Conservation (phyloP, 2,113 vertebrate genomes). For the Semnornis frantzii region DNA sequence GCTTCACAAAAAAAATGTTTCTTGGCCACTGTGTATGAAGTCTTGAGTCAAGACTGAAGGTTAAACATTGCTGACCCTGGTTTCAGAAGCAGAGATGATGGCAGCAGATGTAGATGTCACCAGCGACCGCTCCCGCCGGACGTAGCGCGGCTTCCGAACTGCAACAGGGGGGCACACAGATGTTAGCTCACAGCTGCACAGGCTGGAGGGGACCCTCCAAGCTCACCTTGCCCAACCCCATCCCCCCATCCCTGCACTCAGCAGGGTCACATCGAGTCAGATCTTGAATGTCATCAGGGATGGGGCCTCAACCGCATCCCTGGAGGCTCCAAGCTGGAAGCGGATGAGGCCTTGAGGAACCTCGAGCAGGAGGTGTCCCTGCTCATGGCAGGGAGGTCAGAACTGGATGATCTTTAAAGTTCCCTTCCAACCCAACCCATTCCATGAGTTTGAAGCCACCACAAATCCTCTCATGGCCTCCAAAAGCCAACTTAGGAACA, state of each 20-base stretch:
- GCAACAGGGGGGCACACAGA: not conserved
- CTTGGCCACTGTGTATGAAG: not conserved
- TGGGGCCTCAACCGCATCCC: no score
- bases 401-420: no score
- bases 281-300: no score
- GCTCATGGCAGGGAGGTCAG: no score
- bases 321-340: no score
- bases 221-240: no score
- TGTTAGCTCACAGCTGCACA: not conserved
- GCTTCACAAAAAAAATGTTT: not conserved
- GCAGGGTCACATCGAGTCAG: no score
- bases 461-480: not conserved
- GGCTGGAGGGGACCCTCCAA: no score
- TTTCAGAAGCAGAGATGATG: slow-evolving; percentile 50
- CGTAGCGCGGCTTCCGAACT: slow-evolving; percentile 80
- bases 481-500: not conserved
- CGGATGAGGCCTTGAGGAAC: no score
- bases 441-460: not conserved
- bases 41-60: not conserved
- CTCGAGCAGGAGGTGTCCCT: no score
- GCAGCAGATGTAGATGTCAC: slow-evolving; percentile 28
- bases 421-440: no score
- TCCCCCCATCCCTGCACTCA: no score
- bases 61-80: slow-evolving; percentile 78
- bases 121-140: slow-evolving; percentile 71